Conservation (phyloP, 23 tunicate species). For the Trididemnum nubilum region DNA sequence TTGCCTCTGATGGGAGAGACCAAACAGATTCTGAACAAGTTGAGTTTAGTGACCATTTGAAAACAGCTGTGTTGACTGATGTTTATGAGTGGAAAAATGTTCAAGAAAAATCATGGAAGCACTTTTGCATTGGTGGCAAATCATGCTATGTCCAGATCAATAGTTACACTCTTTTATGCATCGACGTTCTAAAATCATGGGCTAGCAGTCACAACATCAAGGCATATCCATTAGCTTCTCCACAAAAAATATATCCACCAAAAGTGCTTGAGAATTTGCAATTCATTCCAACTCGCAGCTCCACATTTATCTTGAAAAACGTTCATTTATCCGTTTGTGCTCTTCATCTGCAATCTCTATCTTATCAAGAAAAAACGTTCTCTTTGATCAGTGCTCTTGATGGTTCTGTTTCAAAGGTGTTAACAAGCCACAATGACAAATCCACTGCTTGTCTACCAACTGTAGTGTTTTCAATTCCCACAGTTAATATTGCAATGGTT, state of each 20-base stretch:
- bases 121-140: constrained; percentile 51
- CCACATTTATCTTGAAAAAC: constrained; percentile 33
- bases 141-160: constrained; percentile 26
- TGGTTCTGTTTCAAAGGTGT: constrained; percentile 10
- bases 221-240: constrained; percentile 34
- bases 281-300: constrained; percentile 60
- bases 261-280: constrained; percentile 18
- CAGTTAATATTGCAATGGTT: constrained; percentile 2
- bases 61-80: constrained; percentile 38
- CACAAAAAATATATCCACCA: constrained; percentile 15
- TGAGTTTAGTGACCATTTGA: constrained; percentile 43
- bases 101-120: constrained; percentile 67
- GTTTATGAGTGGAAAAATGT: constrained; percentile 51
- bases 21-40: constrained; percentile 29
- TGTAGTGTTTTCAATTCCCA: constrained; percentile 16
- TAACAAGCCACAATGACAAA: constrained; percentile 2
- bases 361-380: constrained; percentile 25
- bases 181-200: constrained; percentile 40
- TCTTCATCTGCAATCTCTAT: constrained; percentile 14
- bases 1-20: constrained; percentile 54
- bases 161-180: constrained; percentile 40
- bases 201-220: constrained; percentile 49
- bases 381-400: neutral
- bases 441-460: constrained; percentile 20
- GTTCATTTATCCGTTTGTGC: constrained; percentile 10